These are phyloP conservation scores for Agonopterix subpropinquella DNA, from an alignment of 2,888 invertebrate genomes.

Conservation along the genomic window DNA sequence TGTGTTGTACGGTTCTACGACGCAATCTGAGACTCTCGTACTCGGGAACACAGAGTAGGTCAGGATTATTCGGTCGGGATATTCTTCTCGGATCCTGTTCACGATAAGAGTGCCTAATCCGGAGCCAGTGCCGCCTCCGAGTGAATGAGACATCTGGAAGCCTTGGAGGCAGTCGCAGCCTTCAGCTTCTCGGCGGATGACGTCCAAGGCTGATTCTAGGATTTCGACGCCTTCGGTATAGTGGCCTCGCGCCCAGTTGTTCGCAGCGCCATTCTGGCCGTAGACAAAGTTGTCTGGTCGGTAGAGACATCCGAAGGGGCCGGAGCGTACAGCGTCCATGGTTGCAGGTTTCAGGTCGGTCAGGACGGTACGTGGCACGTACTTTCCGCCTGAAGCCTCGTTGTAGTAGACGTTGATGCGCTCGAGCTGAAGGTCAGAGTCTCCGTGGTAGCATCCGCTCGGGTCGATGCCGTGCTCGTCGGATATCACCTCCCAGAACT, in stretches of 20 bases:
- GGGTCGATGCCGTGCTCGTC: slow-evolving; percentile 87
- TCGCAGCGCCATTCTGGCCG: slow-evolving; percentile 69
- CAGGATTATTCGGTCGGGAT: slow-evolving; percentile 90
- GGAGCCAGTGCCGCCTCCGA: slow-evolving; percentile 69
- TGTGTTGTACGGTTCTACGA: slow-evolving; percentile 85
- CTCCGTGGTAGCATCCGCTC: slow-evolving; percentile 80
- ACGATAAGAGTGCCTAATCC: slow-evolving; percentile 81
- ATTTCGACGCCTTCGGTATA: slow-evolving; percentile 95
- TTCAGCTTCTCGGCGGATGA: slow-evolving; percentile 89
- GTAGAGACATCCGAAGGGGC: slow-evolving; percentile 89
- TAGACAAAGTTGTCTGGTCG: slow-evolving; percentile 94
- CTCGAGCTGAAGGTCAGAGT: slow-evolving; percentile 83
- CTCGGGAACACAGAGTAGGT: slow-evolving; percentile 88
- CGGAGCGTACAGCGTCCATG: slow-evolving; percentile 92
- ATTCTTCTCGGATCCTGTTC: slow-evolving; percentile 91
- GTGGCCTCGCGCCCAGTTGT: slow-evolving; percentile 81
- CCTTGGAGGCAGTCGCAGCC: slow-evolving; percentile 94
- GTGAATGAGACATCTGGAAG: slow-evolving; percentile 88
- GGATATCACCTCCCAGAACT: slow-evolving; percentile 87
- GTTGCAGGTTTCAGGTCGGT: slow-evolving; percentile 61
- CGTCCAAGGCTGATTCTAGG: slow-evolving; percentile 88
- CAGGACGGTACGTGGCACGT: slow-evolving; percentile 60
- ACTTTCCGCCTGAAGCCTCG: slow-evolving; percentile 76
- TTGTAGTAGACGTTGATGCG: slow-evolving; percentile 87
- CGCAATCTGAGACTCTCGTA: slow-evolving; percentile 84